Percentiles rank a stretch among this genome's conserved stretches.
These are phyloP conservation scores for Oriolus oriolus DNA, from an alignment of 2,113 vertebrate genomes.

Conservation along the genomic window DNA sequence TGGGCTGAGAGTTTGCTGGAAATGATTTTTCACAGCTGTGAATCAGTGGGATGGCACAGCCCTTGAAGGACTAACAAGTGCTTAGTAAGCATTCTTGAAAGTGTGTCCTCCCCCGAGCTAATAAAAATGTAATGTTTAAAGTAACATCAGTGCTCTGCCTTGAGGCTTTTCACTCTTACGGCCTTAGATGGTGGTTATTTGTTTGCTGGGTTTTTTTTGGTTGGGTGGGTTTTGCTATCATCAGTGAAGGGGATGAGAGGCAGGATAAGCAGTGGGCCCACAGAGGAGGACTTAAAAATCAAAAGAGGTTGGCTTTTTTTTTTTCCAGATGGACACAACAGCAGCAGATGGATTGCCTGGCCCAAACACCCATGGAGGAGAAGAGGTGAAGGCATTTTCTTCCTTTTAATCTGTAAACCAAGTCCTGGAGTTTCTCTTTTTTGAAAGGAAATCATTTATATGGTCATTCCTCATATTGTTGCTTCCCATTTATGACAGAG, in stretches of 20 bases:
- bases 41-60: not conserved
- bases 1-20: not conserved
- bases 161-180: not conserved
- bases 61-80: not conserved
- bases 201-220: not conserved
- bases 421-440: not conserved
- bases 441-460: not conserved
- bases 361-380: not conserved
- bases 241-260: not conserved
- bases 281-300: not conserved
- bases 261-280: not conserved
- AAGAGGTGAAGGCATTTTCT: not conserved
- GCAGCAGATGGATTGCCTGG: not conserved
- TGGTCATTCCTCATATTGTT: not conserved
- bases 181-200: not conserved
- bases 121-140: not conserved
- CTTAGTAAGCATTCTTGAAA: not conserved
- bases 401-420: accelerated
- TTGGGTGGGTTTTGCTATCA: not conserved
- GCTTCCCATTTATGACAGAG: not conserved
- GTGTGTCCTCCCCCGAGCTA: not conserved
- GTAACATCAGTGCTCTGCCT: not conserved
- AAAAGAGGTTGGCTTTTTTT: not conserved
- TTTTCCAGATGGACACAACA: not conserved
- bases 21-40: not conserved